Evolutionary conservation across 1,140 invertebrate species (phyloP).

Genomic region (Brachionus koreanus): DNA sequence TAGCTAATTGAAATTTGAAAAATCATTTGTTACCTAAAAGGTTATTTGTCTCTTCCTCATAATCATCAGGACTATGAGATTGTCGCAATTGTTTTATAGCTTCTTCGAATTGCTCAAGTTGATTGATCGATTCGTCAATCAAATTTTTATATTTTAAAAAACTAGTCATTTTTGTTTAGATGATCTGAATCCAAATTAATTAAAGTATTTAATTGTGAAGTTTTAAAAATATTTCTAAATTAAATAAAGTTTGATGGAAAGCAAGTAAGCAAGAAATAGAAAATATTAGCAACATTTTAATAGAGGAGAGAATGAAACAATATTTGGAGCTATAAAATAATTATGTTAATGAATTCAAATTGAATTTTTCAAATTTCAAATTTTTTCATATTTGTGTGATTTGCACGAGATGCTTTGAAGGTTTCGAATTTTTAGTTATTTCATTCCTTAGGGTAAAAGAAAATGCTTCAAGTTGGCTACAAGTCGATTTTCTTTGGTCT

Average conservation of each 20-base stretch:
- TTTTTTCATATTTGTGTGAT: background rate
- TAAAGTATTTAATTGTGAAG: background rate
- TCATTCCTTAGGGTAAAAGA: background rate
- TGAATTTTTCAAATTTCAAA: background rate
- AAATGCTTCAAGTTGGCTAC: background rate
- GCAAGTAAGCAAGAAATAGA: background rate
- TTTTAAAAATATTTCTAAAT: slow-evolving; percentile 24
- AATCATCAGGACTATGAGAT: background rate
- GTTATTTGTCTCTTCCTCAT: slow-evolving; percentile 1
- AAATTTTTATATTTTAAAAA: slow-evolving; percentile 35
- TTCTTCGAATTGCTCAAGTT: slow-evolving; percentile 9
- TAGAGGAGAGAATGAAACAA: background rate
- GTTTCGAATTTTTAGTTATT: background rate
- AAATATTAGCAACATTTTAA: background rate
- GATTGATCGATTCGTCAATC: slow-evolving; percentile 29
- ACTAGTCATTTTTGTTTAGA: background rate
- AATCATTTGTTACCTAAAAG: background rate
- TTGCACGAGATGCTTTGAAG: background rate
- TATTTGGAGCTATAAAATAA: slow-evolving; percentile 1
- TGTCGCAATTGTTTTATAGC: background rate
- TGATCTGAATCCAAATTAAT: background rate
- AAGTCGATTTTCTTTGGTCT: background rate
- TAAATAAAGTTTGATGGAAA: background rate
- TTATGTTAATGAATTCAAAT: background rate
- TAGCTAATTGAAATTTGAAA: background rate